These are phyloP conservation scores for Corticium candelabrum DNA, from an alignment of 37 sponge, comb jelly and placozoan genomes.

Conservation along the genomic window DNA sequence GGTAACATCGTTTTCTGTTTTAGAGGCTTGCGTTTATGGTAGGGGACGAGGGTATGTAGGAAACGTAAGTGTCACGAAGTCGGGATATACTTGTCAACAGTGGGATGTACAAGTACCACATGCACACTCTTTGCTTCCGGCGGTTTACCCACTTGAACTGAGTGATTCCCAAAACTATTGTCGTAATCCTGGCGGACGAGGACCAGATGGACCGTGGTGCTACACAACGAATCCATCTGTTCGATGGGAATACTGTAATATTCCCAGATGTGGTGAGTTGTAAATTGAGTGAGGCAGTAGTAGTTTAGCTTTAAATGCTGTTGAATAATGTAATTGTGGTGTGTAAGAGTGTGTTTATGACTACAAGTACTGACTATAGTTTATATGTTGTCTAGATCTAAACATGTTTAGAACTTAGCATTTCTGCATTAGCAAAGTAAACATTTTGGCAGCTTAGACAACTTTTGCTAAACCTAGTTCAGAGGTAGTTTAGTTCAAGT, in stretches of 20 bases:
- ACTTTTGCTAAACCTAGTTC: too few species aligned
- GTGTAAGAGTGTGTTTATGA: too few species aligned
- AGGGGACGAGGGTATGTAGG: conserved; percentile 60
- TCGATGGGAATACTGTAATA: neutral
- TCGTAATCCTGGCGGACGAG: neutral
- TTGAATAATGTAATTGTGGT: too few species aligned
- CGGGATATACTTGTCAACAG: conserved; percentile 36
- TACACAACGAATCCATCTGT: neutral
- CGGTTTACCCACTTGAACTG: conserved; percentile 44
- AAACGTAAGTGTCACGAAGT: conserved; percentile 24
- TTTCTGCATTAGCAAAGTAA: too few species aligned
- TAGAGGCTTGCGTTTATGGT: conserved; percentile 42
- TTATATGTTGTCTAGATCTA: too few species aligned
- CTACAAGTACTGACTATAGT: too few species aligned
- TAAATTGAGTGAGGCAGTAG: too few species aligned
- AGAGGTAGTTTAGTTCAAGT: too few species aligned
- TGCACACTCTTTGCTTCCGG: conserved; percentile 29
- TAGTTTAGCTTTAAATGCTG: too few species aligned
- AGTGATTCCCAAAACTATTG: conserved; percentile 18
- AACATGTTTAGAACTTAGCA: too few species aligned
- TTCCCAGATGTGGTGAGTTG: neutral
- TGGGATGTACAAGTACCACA: conserved; percentile 43
- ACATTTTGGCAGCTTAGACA: too few species aligned
- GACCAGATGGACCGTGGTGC: neutral
- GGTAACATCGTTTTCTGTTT: too few species aligned